phyloP scores from a whole-genome alignment of 2,888 invertebrate species.

The Apodemia duryi region DNA sequence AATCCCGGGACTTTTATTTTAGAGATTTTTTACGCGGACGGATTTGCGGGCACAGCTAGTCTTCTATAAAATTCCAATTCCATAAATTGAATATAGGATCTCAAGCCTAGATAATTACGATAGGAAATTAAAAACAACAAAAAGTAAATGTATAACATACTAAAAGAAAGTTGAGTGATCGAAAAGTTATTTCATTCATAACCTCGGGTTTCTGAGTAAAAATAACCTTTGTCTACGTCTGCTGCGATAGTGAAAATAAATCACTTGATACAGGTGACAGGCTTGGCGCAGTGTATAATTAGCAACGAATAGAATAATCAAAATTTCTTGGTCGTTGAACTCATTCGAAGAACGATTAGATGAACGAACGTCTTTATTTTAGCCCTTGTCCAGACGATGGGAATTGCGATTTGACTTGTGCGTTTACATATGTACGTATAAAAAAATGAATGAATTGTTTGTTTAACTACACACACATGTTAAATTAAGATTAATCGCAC shows the following conservation, averaged over 20 bases:
- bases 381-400: background rate
- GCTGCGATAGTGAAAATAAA: slow-evolving; percentile 63
- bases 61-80: background rate
- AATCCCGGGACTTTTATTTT: too few relatives aligned
- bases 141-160: slow-evolving; percentile 18
- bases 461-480: background rate
- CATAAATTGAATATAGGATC: background rate
- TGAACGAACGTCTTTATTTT: background rate
- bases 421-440: background rate
- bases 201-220: slow-evolving; percentile 49
- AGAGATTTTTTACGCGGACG: too few relatives aligned
- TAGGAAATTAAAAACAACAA: background rate
- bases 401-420: background rate
- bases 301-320: slow-evolving; percentile 58
- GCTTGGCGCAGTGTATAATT: slow-evolving; percentile 22
- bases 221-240: slow-evolving; percentile 53
- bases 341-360: slow-evolving; percentile 21
- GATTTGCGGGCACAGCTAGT: too few relatives aligned
- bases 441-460: background rate
- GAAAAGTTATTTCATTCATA: slow-evolving; percentile 59
- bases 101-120: background rate
- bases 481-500: background rate
- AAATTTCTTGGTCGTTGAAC: slow-evolving; percentile 41
- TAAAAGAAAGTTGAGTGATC: slow-evolving; percentile 32
- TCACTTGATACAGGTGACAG: slow-evolving; percentile 57